Evolutionary conservation across 2,113 vertebrate genomes (phyloP).

Genomic region (Neomonachus schauinslandi): DNA sequence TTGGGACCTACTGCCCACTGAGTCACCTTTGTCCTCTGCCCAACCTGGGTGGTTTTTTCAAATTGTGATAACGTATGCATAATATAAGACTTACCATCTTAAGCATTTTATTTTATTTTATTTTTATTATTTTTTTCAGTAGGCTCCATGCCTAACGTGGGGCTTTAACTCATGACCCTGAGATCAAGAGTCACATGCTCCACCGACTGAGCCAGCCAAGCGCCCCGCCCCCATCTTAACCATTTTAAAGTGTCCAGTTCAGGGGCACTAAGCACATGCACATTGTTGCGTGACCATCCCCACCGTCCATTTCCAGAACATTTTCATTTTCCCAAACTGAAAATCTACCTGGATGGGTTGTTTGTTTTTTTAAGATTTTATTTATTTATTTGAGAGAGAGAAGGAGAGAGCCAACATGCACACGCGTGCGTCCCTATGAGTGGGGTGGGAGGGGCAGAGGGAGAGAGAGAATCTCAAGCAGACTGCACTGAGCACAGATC

Average conservation of each 20-base stretch:
- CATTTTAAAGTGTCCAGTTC: neutral
- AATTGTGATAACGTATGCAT: neutral
- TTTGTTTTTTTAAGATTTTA: neutral
- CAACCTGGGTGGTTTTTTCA: neutral
- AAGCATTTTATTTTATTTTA: neutral
- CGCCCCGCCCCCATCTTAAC: neutral
- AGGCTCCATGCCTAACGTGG: neutral
- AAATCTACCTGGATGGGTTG: neutral
- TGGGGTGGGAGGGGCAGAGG: neutral
- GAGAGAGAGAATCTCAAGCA: neutral
- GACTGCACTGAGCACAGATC: neutral
- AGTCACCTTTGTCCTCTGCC: neutral
- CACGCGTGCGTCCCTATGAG: neutral
- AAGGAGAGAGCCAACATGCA: no score
- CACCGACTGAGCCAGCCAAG: neutral
- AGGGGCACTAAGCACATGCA: neutral
- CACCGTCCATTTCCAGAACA: neutral
- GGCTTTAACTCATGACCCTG: neutral
- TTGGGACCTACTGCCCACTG: neutral
- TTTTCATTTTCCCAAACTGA: neutral
- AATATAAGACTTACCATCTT: neutral
- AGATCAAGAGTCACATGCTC: neutral
- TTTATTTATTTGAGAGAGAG: neutral
- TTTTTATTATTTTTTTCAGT: neutral
- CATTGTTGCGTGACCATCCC: neutral